These are phyloP conservation scores for Leptopilina boulardi DNA, from an alignment of 1,140 invertebrate species.

Conservation along the genomic window DNA sequence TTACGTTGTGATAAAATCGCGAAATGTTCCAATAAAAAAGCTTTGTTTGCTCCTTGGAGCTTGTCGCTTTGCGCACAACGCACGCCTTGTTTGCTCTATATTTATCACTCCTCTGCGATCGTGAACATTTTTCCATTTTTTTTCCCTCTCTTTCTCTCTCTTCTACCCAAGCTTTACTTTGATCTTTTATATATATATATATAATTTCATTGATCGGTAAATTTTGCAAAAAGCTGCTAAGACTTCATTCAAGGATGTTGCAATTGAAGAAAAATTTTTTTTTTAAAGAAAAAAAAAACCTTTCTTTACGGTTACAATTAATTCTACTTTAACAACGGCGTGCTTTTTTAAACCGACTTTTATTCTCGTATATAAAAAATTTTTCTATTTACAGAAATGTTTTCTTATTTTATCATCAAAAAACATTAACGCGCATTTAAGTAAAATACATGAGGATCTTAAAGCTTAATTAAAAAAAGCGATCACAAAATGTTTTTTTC, in stretches of 20 bases:
- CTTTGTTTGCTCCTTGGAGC: neutral
- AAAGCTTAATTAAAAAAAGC: too few relatives aligned
- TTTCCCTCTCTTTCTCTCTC: too few relatives aligned
- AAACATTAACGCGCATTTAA: too few relatives aligned
- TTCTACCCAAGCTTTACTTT: neutral
- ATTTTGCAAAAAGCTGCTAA: neutral
- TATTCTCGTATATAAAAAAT: too few relatives aligned
- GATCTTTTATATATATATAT: too few relatives aligned
- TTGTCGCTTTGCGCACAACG: neutral
- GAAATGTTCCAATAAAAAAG: slow-evolving; percentile 9
- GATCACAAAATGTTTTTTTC: too few relatives aligned
- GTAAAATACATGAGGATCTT: too few relatives aligned
- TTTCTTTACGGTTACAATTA: too few relatives aligned
- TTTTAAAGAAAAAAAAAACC: neutral
- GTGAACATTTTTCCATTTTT: neutral
- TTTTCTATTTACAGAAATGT: too few relatives aligned
- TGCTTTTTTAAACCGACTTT: too few relatives aligned
- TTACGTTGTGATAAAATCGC: slow-evolving; percentile 5
- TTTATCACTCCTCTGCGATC: slow-evolving; percentile 1
- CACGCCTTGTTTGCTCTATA: slow-evolving; percentile 22
- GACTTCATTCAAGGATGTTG: neutral
- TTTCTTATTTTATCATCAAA: too few relatives aligned
- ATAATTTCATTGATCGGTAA: slow-evolving; percentile 24
- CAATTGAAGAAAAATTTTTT: neutral
- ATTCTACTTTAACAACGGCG: too few relatives aligned